Conservation (phyloP, 2,113 vertebrate genomes). For the Sigmodon hispidus region DNA sequence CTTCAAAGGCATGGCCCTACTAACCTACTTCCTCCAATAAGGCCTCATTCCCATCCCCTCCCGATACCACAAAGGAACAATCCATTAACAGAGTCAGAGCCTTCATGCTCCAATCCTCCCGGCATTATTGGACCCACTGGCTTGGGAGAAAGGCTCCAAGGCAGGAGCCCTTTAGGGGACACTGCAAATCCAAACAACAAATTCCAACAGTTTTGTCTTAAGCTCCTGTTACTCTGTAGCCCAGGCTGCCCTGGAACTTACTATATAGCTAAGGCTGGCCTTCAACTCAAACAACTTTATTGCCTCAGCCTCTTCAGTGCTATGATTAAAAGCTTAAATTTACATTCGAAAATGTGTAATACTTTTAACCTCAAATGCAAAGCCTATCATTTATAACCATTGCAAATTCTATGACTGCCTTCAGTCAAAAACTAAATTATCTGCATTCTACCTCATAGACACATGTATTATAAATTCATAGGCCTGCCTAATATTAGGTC, state of each 20-base stretch:
- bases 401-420: not conserved
- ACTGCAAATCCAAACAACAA: not conserved
- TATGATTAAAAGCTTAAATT: not conserved
- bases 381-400: not conserved
- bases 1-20: not conserved
- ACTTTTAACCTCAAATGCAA: not conserved
- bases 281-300: not conserved
- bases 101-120: not conserved
- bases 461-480: not conserved
- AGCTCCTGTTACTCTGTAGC: not conserved
- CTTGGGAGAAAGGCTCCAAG: not conserved
- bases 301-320: not conserved
- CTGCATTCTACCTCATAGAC: not conserved
- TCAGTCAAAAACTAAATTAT: conserved; percentile 23
- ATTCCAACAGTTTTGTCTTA: not conserved
- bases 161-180: too few species aligned
- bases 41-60: not conserved
- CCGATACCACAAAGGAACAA: not conserved
- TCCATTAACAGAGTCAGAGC: not conserved
- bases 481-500: not conserved
- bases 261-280: not conserved
- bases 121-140: too few species aligned
- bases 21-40: not conserved
- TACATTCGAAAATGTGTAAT: conserved; percentile 6
- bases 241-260: not conserved